Evolutionary conservation across 2,888 invertebrate species (phyloP).

Genomic region (Leptogaster cylindrica): DNA sequence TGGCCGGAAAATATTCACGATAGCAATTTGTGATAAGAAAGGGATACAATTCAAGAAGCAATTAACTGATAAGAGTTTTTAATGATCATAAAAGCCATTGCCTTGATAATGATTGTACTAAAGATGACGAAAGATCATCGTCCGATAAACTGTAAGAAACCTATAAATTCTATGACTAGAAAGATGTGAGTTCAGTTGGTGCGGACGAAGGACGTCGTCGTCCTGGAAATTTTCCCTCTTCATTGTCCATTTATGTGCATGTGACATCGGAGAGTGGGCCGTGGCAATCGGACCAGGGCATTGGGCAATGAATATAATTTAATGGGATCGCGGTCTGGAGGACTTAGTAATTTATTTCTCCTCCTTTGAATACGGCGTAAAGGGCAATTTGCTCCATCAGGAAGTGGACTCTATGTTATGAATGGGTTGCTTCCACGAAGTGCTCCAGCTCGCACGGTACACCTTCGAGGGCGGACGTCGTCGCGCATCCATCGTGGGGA

Average conservation of each 20-base stretch:
- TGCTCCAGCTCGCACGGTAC: neutral
- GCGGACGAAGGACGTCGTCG: constrained; percentile 7
- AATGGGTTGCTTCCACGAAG: too few species aligned
- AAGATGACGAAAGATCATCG: constrained; percentile 1
- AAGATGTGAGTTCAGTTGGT: constrained; percentile 15
- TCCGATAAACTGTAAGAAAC: too few species aligned
- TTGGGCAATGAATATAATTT: neutral
- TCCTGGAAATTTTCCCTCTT: neutral
- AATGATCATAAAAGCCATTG: constrained; percentile 45
- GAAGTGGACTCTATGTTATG: too few species aligned
- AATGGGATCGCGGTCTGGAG: neutral
- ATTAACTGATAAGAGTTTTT: constrained; percentile 47
- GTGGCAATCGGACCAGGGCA: too few species aligned
- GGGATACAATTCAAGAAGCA: constrained; percentile 45
- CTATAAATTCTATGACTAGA: constrained; percentile 14
- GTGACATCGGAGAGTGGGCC: neutral
- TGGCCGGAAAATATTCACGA: too few species aligned
- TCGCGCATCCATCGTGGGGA: too few species aligned
- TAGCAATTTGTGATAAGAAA: constrained; percentile 12
- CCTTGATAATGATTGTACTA: neutral
- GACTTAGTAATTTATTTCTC: too few species aligned
- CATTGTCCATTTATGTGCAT: neutral
- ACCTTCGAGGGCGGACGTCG: too few species aligned
- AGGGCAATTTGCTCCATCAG: too few species aligned
- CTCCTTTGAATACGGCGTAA: too few species aligned